Conservation (phyloP, 2,888 invertebrate genomes). For the Therioaphis trifolii region DNA sequence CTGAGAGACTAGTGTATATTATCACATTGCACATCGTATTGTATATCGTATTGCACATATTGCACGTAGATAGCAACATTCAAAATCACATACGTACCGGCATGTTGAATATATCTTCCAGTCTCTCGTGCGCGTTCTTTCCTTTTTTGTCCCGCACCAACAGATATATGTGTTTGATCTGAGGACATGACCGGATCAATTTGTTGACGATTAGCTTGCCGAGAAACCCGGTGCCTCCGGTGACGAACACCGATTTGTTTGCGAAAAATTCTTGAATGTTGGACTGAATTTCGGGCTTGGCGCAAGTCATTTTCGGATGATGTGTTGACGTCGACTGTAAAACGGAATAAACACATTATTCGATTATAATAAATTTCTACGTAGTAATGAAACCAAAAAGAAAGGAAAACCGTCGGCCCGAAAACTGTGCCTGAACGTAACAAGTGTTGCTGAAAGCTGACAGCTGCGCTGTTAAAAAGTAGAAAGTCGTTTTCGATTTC, state of each 20-base stretch:
- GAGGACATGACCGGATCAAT: constrained; percentile 73
- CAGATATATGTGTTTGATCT: constrained; percentile 68
- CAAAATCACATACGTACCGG: constrained; percentile 67
- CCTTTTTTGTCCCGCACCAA: constrained; percentile 69
- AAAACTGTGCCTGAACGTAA: background rate
- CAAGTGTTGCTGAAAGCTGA: background rate
- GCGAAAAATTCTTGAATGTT: constrained; percentile 73
- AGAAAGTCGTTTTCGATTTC: constrained; percentile 45
- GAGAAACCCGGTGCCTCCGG: constrained; percentile 95
- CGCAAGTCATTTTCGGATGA: constrained; percentile 15
- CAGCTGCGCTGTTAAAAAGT: background rate
- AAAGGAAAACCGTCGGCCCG: background rate
- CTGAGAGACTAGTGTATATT: too few species aligned
- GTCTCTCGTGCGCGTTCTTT: constrained; percentile 67
- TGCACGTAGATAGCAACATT: too few species aligned
- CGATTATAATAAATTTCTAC: too few species aligned
- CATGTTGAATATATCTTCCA: constrained; percentile 68
- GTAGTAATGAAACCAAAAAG: too few species aligned
- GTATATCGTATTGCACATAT: too few species aligned
- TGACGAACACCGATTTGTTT: constrained; percentile 86
- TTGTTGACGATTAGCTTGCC: constrained; percentile 92
- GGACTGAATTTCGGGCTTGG: constrained; percentile 28
- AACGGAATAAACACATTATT: background rate
- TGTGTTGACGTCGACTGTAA: background rate
- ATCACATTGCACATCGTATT: background rate